Evolutionary conservation across 2,888 invertebrate species (phyloP), one percentile per base, ranked within the genome.

Genomic region (Aphodius granarius): DNA sequence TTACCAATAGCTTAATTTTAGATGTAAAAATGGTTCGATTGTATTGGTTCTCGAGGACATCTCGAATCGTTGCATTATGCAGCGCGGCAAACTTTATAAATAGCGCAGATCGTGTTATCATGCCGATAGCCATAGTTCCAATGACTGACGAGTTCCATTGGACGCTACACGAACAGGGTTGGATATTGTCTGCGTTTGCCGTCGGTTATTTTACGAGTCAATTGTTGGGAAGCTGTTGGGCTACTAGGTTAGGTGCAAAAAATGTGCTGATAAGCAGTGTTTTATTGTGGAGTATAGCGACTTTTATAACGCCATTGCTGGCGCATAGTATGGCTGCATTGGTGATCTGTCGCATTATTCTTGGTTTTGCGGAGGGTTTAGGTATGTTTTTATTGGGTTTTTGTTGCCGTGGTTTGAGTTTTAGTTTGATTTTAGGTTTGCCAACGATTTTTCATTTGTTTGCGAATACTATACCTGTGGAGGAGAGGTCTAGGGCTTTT

Each of bases 371-470:
- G 13, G 94, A 94, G 88, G 94, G 94, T 68, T 85, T 94, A 82
- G 93, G 93, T 92, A 86, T 83, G 81, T 79, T 72, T 63, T 9
- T 62, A 19, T 13, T 63, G 13, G n/a, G 43, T 4, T 21, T 73
- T 71, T 23, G 18, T 17, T 13, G 62, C 13, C 6, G 20, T 22
- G 62, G 71, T 73, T 75, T 76, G 79, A 17, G 15, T 5, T 19
- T 63, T 63, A 20, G 17, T 70, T 15, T 15, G n/a, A 71, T 76
- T 78, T 85, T 87, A 92, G 93, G 93, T 78, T 87, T 94, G 74
- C 94, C 94, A 16, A 93, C 94, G 74, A 92, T 94, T 81, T 94
- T 93, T 86, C 93, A 93, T 83, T 89, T 94, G 79, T 93, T 94
- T 86, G 92, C 93, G 65, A 91, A 93, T 83, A 91, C 89, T 81